phyloP scores from a whole-genome alignment of 2,797 vertebrate species.

The Novumbra hubbsi region DNA sequence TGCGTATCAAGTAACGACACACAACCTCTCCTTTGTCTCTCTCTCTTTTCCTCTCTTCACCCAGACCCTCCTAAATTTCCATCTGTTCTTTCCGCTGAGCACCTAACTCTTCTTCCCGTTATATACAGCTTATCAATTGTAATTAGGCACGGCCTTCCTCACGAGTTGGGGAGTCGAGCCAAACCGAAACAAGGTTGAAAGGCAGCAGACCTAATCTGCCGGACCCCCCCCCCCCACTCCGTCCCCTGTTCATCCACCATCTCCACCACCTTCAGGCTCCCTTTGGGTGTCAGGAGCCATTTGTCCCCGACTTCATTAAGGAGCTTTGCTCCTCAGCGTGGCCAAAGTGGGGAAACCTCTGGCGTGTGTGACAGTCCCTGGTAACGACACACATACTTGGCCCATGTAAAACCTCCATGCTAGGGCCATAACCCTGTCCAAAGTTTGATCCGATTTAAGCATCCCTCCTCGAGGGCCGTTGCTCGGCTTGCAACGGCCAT shows the following conservation, averaged over 20 bases:
- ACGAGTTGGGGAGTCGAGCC: neutral
- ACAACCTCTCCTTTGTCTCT: neutral
- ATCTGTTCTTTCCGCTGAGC: neutral
- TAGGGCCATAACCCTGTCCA: slow-evolving; percentile 43
- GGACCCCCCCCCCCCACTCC: neutral
- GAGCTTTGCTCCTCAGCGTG: slow-evolving; percentile 31
- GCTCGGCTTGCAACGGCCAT: neutral
- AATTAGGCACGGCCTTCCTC: neutral
- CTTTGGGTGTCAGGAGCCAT: slow-evolving; percentile 30
- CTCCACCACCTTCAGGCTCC: slow-evolving; percentile 26
- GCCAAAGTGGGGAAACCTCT: slow-evolving; percentile 16
- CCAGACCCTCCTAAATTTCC: neutral
- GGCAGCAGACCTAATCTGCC: neutral
- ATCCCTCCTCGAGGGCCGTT: slow-evolving; percentile 30
- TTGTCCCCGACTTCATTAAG: slow-evolving; percentile 45
- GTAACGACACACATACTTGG: slow-evolving; percentile 40
- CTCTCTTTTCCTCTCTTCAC: neutral
- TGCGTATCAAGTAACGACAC: neutral
- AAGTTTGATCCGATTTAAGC: slow-evolving; percentile 36
- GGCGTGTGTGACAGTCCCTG: slow-evolving; percentile 28
- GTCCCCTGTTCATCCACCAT: slow-evolving; percentile 17
- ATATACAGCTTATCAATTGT: neutral
- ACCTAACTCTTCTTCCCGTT: neutral
- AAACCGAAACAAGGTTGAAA: neutral
- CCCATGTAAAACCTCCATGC: slow-evolving; percentile 24